phyloP scores from a whole-genome alignment of 1,140 invertebrate genomes.

The Halesus radiatus region DNA sequence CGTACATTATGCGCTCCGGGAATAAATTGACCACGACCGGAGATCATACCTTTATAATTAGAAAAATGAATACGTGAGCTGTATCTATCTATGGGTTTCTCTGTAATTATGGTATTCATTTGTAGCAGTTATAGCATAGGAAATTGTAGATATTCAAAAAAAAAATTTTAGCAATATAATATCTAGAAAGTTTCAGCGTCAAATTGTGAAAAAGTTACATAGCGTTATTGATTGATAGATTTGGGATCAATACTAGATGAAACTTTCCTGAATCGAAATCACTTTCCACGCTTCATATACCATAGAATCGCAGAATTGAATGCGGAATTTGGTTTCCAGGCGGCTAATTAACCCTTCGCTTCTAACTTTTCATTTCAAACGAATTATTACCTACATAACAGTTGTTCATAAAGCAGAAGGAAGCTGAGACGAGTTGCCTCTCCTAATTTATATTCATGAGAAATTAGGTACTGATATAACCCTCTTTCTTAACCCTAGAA shows the following conservation, averaged over 20 bases:
- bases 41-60: not conserved
- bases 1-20: not conserved
- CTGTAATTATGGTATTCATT: too few species aligned
- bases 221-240: not conserved
- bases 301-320: conserved; percentile 5
- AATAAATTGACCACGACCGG: not conserved
- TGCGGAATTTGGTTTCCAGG: conserved; percentile 46
- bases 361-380: conserved; percentile 53
- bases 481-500: conserved; percentile 6
- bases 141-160: too few species aligned
- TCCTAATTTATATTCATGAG: conserved; percentile 36
- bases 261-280: not conserved
- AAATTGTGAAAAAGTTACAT: too few species aligned
- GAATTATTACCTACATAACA: conserved; percentile 46
- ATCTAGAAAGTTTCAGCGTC: too few species aligned
- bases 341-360: conserved; percentile 51
- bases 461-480: conserved; percentile 25
- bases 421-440: conserved; percentile 32
- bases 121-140: too few species aligned
- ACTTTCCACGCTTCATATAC: not conserved
- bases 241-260: not conserved
- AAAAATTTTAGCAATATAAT: too few species aligned
- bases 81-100: too few species aligned
- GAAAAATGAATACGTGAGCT: not conserved
- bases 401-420: conserved; percentile 48